Percentiles rank a stretch among this genome's conserved stretches.
Conservation (phyloP, 37 sponge, comb jelly and placozoan genomes). For the Eunapius fragilis region DNA sequence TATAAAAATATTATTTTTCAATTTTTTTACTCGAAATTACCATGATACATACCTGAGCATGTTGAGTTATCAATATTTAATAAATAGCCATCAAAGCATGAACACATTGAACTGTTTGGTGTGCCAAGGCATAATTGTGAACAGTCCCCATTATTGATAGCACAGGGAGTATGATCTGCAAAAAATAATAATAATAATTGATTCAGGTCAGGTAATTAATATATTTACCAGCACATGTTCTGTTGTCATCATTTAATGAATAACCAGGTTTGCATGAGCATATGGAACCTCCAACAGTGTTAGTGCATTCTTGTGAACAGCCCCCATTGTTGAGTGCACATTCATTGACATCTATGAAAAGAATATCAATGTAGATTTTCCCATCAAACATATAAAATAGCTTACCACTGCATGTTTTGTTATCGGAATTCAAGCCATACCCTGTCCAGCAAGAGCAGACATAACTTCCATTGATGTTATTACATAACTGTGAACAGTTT, state of each 20-base stretch:
- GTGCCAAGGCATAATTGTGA: conserved; percentile 13
- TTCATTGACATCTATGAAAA: conserved; percentile 11
- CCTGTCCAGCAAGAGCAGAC: too few species aligned
- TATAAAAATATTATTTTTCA: too few species aligned
- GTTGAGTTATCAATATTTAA: too few species aligned
- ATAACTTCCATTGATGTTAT: too few species aligned
- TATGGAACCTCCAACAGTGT: background rate
- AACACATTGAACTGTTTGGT: background rate
- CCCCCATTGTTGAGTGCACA: conserved; percentile 6
- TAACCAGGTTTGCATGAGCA: conserved; percentile 14
- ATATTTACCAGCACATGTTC: background rate
- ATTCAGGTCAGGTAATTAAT: too few species aligned
- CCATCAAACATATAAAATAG: too few species aligned
- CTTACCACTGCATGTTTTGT: background rate
- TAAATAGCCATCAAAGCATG: background rate
- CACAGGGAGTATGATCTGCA: conserved; percentile 27
- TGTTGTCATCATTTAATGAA: background rate
- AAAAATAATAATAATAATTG: too few species aligned
- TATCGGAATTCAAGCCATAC: too few species aligned
- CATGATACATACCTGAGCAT: too few species aligned
- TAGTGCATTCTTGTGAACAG: conserved; percentile 6
- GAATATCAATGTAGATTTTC: background rate
- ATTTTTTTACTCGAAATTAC: too few species aligned
- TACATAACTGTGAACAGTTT: too few species aligned
- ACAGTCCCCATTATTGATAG: conserved; percentile 32